Evolutionary conservation across 53 echinoderm and acorn worm species (phyloP), one percentile per base, ranked within the genome.

Genomic region (Hippasteria phrygiana): DNA sequence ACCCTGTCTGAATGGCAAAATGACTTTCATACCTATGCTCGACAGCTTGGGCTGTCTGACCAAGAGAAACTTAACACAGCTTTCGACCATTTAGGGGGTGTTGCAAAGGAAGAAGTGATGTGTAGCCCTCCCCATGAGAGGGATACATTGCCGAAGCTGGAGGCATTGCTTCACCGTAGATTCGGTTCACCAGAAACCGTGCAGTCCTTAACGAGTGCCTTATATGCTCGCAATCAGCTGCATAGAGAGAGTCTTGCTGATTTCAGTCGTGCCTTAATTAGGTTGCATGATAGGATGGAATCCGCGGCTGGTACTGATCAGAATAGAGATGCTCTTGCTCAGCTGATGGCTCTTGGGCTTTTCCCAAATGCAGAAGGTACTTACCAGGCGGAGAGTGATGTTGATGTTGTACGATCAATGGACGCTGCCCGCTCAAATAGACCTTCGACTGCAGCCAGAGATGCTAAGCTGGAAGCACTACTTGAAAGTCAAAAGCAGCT

Each of bases 141-240:
- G 2, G 26, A 53, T 13, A n/a, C 27, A 4, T 24, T 26, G 29
- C 26, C 46, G 1, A 54, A 37, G 39, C 26, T 76, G 14, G 28
- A 12, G 10, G n/a, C 47, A 26, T 4, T 76, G 2, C 77, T 88
- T 16, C 11, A 55, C 7, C 26, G 24, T 12, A 28, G 88, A 75
- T 88, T 88, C 55, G 75, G 75, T 11, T 31, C 55, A 20, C 54
- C 40, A 42, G 88, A 88, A 62, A 38, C 75, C 26, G 46, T 73
- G 22, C 87, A 88, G 78, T 89, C 79, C 24, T 39, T 89, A 29
- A 89, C 31, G 20, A 55, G n/a, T 12, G 89, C 64, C 18, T 51
- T 89, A 5, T 55, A 89, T 64, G 13, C 43, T 9, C 79, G 89
- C n/a, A 4, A 33, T 17, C 78, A 89, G 46, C 46, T 79, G 26